Conservation (phyloP, 1,140 invertebrate species). For the Heliconius hewitsoni region DNA sequence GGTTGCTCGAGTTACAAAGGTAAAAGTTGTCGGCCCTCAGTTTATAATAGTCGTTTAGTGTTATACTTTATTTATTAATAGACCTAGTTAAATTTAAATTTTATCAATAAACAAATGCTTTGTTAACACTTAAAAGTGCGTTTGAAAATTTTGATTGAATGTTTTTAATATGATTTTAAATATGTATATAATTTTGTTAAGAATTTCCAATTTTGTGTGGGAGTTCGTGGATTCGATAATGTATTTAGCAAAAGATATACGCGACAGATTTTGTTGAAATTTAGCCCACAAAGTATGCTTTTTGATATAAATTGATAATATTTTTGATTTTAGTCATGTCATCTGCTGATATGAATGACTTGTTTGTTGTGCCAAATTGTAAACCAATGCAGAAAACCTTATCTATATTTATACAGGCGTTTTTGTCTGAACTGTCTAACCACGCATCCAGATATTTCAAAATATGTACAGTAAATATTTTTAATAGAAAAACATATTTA, state of each 20-base stretch:
- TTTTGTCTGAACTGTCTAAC: no score
- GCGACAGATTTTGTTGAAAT: not conserved
- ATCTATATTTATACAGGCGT: no score
- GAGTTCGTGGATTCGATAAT: no score
- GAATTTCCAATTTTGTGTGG: no score
- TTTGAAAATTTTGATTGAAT: not conserved
- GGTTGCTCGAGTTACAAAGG: constrained; percentile 29
- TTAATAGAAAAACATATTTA: no score
- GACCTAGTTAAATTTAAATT: not conserved
- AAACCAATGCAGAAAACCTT: not conserved
- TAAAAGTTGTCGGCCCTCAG: constrained; percentile 40
- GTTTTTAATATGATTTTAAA: not conserved
- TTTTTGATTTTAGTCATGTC: not conserved
- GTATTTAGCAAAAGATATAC: no score
- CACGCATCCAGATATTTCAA: no score
- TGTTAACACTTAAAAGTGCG: no score
- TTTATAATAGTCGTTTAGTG: constrained; percentile 3
- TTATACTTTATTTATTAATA: constrained; percentile 11
- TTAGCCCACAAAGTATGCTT: not conserved
- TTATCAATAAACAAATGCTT: not conserved
- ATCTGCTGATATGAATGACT: not conserved
- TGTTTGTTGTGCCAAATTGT: not conserved
- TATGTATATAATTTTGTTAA: not conserved
- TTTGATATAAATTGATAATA: not conserved
- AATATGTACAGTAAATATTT: no score